Conservation (phyloP, 2,797 vertebrate species). For the Chrysocyon brachyurus region DNA sequence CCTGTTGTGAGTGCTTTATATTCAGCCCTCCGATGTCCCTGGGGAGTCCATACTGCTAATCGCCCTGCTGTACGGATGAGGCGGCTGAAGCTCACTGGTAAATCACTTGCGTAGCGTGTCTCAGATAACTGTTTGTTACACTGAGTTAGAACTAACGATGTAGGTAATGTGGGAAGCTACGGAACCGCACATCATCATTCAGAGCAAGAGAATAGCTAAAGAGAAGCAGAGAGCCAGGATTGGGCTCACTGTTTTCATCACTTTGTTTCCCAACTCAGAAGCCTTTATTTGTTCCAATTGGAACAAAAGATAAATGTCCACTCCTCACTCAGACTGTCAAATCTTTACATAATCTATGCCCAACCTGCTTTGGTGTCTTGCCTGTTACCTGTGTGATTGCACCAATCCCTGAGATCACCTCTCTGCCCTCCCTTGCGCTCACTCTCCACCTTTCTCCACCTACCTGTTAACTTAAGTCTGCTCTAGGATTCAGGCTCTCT, state of each 20-base stretch:
- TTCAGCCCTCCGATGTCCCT: not conserved
- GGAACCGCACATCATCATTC: not conserved
- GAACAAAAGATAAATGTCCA: not conserved
- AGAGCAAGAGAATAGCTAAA: not conserved
- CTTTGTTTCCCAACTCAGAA: slow-evolving; percentile 41
- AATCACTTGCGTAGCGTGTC: not conserved
- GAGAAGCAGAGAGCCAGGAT: not conserved
- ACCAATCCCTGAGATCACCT: not conserved
- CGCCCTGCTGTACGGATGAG: not conserved
- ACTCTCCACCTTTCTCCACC: not conserved
- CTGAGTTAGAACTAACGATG: not conserved
- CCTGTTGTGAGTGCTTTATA: not conserved
- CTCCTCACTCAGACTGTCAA: not conserved
- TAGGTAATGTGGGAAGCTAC: not conserved
- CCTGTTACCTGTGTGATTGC: too few relatives aligned
- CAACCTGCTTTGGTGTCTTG: fast-evolving
- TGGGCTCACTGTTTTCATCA: not conserved
- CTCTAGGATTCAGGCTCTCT: not conserved
- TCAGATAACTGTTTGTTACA: not conserved
- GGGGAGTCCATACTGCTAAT: not conserved
- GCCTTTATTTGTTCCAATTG: not conserved
- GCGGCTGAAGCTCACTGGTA: not conserved
- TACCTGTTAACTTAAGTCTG: not conserved
- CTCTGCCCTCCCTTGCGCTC: not conserved
- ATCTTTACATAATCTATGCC: not conserved